Conservation (phyloP, 2,888 invertebrate species). For the Tetragonisca angustula region DNA sequence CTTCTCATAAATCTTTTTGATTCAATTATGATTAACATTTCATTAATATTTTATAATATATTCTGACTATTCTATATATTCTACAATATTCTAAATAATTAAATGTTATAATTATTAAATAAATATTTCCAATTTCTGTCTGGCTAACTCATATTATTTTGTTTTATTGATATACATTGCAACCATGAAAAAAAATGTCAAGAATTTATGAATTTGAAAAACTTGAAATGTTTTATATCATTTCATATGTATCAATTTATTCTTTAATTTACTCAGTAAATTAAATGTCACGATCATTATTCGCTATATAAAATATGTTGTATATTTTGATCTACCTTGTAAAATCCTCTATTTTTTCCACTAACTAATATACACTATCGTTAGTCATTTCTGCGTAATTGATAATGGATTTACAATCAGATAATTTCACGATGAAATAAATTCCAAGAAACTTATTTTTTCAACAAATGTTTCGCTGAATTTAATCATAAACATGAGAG, state of each 20-base stretch:
- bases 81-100: too few species aligned
- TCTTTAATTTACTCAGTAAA: too few species aligned
- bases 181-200: neutral
- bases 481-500: neutral
- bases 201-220: neutral
- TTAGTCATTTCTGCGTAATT: neutral
- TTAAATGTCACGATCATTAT: neutral
- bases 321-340: rapidly evolving
- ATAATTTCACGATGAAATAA: neutral
- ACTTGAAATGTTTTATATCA: neutral
- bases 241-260: too few species aligned
- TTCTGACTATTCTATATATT: too few species aligned
- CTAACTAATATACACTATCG: neutral
- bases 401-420: neutral
- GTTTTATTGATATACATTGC: too few species aligned
- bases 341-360: neutral
- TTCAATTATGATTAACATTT: too few species aligned
- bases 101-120: too few species aligned
- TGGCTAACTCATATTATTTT: too few species aligned
- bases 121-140: too few species aligned
- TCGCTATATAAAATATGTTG: neutral
- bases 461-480: neutral
- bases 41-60: too few species aligned
- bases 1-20: neutral
- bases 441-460: neutral